These are phyloP conservation scores for Torymus tubicola DNA, from an alignment of 2,888 invertebrate species.

Conservation along the genomic window DNA sequence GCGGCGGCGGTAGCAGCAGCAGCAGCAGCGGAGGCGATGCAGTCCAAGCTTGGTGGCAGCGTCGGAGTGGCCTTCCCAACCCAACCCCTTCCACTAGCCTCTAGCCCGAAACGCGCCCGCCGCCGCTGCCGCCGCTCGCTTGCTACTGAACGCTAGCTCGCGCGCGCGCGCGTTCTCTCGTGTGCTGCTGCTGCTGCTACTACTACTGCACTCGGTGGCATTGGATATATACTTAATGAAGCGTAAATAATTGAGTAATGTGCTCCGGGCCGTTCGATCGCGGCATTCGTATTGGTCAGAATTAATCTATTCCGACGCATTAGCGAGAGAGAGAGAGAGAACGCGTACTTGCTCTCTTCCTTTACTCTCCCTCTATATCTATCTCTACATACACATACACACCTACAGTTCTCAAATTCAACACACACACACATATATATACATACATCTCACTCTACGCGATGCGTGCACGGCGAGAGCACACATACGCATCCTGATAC, in stretches of 20 bases:
- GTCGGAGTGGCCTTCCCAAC: slow-evolving; percentile 53
- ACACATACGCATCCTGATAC: slow-evolving; percentile 8
- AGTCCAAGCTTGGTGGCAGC: slow-evolving; percentile 49
- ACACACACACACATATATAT: not conserved
- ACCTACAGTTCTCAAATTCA: not conserved
- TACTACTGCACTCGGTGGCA: slow-evolving; percentile 72
- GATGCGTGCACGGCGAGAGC: not conserved
- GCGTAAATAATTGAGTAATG: slow-evolving; percentile 77
- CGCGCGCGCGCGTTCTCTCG: not conserved
- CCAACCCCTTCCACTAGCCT: slow-evolving; percentile 51
- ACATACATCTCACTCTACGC: slow-evolving; percentile 9
- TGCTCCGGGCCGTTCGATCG: slow-evolving; percentile 76
- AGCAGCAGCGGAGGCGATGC: slow-evolving; percentile 41
- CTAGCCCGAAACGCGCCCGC: slow-evolving; percentile 56
- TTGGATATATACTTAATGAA: slow-evolving; percentile 77
- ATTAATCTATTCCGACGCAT: slow-evolving; percentile 77
- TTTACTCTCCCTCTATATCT: not conserved
- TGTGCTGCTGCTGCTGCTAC: not conserved
- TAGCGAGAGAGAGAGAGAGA: slow-evolving; percentile 63
- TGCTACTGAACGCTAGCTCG: not conserved
- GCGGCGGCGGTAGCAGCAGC: slow-evolving; percentile 39
- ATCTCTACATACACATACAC: not conserved
- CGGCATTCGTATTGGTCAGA: slow-evolving; percentile 75
- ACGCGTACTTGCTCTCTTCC: no score
- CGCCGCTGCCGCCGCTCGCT: not conserved